Conservation (phyloP, 2,888 invertebrate genomes). For the Orthonevra nobilis region DNA sequence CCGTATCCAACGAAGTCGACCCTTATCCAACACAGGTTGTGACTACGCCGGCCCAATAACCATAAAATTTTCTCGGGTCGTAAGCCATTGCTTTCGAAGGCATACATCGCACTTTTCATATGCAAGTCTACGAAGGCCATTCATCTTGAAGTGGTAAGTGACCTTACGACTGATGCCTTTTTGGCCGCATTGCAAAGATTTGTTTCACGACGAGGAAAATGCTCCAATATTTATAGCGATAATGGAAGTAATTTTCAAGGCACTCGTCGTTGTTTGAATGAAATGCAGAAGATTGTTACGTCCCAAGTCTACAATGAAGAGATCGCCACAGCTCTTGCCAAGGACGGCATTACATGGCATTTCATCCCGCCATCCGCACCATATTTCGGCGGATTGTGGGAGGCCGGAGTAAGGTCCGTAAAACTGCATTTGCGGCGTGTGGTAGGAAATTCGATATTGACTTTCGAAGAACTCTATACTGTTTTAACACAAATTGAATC, state of each 20-base stretch:
- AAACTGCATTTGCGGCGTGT: too few species aligned
- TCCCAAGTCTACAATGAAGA: not conserved
- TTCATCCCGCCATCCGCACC: slow-evolving; percentile 31
- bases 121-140: slow-evolving; percentile 38
- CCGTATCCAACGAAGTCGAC: not conserved
- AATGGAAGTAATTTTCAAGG: slow-evolving; percentile 35
- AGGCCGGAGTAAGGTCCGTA: too few species aligned
- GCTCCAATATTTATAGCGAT: slow-evolving; percentile 21
- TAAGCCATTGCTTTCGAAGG: not conserved
- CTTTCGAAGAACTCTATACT: too few species aligned
- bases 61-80: slow-evolving; percentile 30
- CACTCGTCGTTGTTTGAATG: not conserved
- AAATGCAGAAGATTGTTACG: not conserved
- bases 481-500: too few species aligned
- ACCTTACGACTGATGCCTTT: slow-evolving; percentile 42
- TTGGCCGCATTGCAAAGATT: slow-evolving; percentile 41
- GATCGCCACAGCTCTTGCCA: not conserved
- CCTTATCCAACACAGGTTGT: slow-evolving; percentile 3
- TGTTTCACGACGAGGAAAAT: slow-evolving; percentile 16
- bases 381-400: too few species aligned
- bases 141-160: slow-evolving; percentile 30
- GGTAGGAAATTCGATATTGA: too few species aligned
- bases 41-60: slow-evolving; percentile 46
- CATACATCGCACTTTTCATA: slow-evolving; percentile 12
- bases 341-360: slow-evolving; percentile 33